Percentiles rank a stretch among this genome's conserved stretches.
These are phyloP conservation scores for Notodromas monacha DNA, from an alignment of 2,888 invertebrate genomes.

Conservation along the genomic window DNA sequence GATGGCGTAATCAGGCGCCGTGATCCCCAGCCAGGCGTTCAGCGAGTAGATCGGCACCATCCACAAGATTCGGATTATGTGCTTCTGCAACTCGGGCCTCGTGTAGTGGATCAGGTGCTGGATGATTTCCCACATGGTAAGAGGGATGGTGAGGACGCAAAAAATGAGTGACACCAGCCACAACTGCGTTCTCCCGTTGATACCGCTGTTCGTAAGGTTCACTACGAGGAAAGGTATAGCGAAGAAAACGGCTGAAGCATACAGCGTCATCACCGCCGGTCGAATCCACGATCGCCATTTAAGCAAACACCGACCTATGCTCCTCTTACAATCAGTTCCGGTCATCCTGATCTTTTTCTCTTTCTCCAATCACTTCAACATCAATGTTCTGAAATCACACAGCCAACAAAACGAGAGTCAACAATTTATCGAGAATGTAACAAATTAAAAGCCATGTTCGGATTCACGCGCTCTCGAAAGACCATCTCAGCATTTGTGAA, in stretches of 20 bases:
- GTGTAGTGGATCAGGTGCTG: conserved; percentile 77
- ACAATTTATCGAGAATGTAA: too few relatives aligned
- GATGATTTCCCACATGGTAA: conserved; percentile 74
- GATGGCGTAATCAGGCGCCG: conserved; percentile 54
- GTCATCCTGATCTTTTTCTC: too few relatives aligned
- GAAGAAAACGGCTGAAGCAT: conserved; percentile 43
- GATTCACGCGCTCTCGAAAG: too few relatives aligned
- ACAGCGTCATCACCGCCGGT: conserved; percentile 42
- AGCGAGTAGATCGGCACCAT: conserved; percentile 90
- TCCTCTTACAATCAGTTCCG: not conserved
- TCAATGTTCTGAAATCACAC: too few relatives aligned
- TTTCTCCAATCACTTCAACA: too few relatives aligned
- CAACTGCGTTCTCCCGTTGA: conserved; percentile 35
- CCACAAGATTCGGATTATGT: conserved; percentile 77
- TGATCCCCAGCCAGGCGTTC: conserved; percentile 68
- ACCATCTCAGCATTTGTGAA: too few relatives aligned
- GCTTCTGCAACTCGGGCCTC: conserved; percentile 61
- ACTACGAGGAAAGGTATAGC: conserved; percentile 49
- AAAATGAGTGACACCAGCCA: conserved; percentile 65
- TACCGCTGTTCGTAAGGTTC: conserved; percentile 43
- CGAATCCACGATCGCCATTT: conserved; percentile 63
- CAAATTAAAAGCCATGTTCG: too few relatives aligned
- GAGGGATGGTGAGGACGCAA: conserved; percentile 56
- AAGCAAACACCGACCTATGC: not conserved
- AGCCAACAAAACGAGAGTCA: too few relatives aligned